Evolutionary conservation across 2,797 vertebrate species (phyloP).

Genomic region (Muscicapa comitata): DNA sequence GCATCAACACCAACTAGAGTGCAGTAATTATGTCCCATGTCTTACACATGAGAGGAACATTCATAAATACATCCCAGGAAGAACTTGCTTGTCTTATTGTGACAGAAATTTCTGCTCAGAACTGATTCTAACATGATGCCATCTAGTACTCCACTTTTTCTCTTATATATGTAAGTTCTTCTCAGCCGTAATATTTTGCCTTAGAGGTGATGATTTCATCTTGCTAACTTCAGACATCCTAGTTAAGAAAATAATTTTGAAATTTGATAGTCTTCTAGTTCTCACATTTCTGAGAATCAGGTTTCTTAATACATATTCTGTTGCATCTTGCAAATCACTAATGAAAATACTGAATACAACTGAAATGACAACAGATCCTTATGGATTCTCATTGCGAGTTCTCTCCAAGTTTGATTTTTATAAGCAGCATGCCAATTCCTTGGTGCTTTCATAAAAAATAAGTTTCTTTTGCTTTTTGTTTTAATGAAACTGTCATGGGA

Average conservation of each 20-base stretch:
- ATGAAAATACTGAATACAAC: background rate
- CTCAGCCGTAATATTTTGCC: background rate
- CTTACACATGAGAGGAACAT: background rate
- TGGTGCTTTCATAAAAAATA: background rate
- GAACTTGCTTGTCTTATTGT: background rate
- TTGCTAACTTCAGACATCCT: background rate
- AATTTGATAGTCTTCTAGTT: background rate
- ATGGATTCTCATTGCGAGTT: background rate
- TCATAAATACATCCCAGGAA: background rate
- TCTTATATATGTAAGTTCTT: background rate
- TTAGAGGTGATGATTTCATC: background rate
- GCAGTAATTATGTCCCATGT: background rate
- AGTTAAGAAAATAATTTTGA: background rate
- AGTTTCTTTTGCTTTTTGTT: background rate
- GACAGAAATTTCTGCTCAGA: background rate
- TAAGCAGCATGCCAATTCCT: background rate
- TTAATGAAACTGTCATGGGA: background rate
- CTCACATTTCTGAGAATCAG: background rate
- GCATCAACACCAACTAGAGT: background rate
- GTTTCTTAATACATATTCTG: background rate
- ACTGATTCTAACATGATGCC: background rate
- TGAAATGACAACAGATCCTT: background rate
- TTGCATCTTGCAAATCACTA: background rate
- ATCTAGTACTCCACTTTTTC: background rate
- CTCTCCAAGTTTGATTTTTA: background rate